Evolutionary conservation across 2,888 invertebrate species (phyloP).

Genomic region (Empis stercorea): DNA sequence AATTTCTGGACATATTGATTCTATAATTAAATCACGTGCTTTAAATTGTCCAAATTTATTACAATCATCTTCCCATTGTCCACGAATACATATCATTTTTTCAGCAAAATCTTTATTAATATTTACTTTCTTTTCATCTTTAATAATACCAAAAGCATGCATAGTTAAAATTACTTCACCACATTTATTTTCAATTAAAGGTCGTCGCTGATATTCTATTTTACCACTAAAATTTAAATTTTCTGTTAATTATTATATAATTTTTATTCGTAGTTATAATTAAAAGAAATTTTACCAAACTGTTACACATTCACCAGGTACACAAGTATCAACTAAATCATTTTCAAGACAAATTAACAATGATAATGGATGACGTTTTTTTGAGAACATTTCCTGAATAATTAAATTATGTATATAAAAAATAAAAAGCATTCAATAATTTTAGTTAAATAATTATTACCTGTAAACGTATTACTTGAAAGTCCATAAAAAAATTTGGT

Average conservation of each 20-base stretch:
- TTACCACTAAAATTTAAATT: conserved; percentile 48
- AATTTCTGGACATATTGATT: conserved; percentile 75
- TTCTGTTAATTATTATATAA: too few relatives aligned
- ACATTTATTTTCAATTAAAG: conserved; percentile 27
- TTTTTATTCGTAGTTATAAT: too few relatives aligned
- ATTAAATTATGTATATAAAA: not conserved
- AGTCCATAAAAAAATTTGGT: conserved; percentile 49
- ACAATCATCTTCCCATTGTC: conserved; percentile 24
- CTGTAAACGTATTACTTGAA: conserved; percentile 76
- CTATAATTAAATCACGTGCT: conserved; percentile 64
- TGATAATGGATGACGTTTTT: conserved; percentile 56
- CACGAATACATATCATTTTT: conserved; percentile 10
- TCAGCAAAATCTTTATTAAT: conserved; percentile 58
- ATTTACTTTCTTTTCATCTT: conserved; percentile 49
- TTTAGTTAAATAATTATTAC: conserved; percentile 30
- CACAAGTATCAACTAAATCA: conserved; percentile 75
- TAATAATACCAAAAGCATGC: conserved; percentile 41
- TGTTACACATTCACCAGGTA: conserved; percentile 78
- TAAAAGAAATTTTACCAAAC: conserved; percentile 49
- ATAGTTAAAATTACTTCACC: conserved; percentile 8
- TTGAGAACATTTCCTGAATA: conserved; percentile 60
- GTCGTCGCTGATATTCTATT: conserved; percentile 60
- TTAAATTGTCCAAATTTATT: conserved; percentile 49
- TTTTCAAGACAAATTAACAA: conserved; percentile 69
- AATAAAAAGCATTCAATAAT: not conserved